Conservation (phyloP, 2,797 vertebrate genomes). For the Sebastes diaconus region DNA sequence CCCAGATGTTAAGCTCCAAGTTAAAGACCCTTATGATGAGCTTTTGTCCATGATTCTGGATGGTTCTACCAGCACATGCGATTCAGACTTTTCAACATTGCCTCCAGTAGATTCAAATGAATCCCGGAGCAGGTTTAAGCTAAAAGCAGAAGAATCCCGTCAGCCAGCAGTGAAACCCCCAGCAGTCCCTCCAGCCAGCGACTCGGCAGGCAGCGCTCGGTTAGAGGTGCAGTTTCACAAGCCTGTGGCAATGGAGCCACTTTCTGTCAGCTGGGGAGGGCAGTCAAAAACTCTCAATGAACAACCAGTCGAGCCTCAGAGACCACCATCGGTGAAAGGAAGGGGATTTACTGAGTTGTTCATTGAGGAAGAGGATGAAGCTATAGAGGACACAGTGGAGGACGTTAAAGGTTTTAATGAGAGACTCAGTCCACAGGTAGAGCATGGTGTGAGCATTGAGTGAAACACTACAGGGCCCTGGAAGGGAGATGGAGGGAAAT, state of each 20-base stretch:
- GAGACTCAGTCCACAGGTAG: constrained; percentile 85
- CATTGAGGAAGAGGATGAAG: constrained; percentile 92
- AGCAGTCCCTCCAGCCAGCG: not conserved
- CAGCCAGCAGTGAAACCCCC: not conserved
- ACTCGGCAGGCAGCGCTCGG: not conserved
- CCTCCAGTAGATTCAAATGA: constrained; percentile 7
- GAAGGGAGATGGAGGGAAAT: constrained; percentile 41
- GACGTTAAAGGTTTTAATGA: constrained; percentile 65
- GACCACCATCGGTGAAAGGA: constrained; percentile 48
- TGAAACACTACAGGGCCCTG: not conserved
- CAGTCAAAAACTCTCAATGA: constrained; percentile 46
- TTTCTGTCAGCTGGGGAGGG: constrained; percentile 42
- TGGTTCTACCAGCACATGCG: constrained; percentile 31
- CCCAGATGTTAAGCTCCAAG: constrained; percentile 31
- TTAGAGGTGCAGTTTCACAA: constrained; percentile 49
- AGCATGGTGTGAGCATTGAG: constrained; percentile 66
- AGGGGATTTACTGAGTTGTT: constrained; percentile 82
- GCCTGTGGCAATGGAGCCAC: constrained; percentile 46
- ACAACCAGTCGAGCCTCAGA: constrained; percentile 61
- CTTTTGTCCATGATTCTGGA: constrained; percentile 63
- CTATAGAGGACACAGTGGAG: constrained; percentile 49
- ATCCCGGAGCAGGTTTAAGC: constrained; percentile 25
- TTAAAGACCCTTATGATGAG: constrained; percentile 73
- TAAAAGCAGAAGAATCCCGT: constrained; percentile 16
- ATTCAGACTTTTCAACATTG: not conserved